Percentiles rank a stretch among this genome's conserved stretches.
phyloP scores from a whole-genome alignment of 2,113 vertebrate genomes.

The Argyrosomus japonicus region DNA sequence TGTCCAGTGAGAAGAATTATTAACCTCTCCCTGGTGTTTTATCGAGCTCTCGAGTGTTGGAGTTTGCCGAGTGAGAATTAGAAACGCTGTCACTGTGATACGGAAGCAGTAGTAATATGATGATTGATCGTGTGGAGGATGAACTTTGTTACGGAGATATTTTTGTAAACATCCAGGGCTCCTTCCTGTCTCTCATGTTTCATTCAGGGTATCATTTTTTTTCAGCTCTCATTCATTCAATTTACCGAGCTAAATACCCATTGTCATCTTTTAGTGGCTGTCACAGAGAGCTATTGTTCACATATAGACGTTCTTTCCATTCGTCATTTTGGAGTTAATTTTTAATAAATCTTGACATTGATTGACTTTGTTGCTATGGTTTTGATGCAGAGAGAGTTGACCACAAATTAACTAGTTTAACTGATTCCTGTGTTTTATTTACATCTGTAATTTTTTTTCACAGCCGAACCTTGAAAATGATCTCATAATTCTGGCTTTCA shows the following conservation, averaged over 20 bases:
- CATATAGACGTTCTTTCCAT: background rate
- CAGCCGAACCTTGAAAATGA: background rate
- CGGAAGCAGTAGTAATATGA: background rate
- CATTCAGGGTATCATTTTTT: conserved; percentile 9
- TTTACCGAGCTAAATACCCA: background rate
- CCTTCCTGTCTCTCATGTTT: conserved; percentile 39
- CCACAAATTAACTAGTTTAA: background rate
- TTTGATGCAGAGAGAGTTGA: background rate
- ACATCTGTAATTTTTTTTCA: background rate
- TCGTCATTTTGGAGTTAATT: background rate
- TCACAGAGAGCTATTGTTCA: background rate
- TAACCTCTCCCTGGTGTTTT: background rate
- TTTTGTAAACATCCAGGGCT: background rate
- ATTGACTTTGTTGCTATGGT: background rate
- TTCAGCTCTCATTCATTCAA: conserved; percentile 6
- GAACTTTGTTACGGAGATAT: conserved; percentile 1
- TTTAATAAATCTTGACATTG: background rate
- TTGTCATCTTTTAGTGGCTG: background rate
- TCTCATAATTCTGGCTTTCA: background rate
- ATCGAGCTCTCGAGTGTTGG: conserved; percentile 2
- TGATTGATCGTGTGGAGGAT: background rate
- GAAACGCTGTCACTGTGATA: background rate
- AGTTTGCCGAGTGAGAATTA: background rate
- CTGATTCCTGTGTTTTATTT: background rate
- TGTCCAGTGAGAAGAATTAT: conserved; percentile 2